Base-by-base conservation (phyloP, 2,888 invertebrate species). In the Melieria omissa region DNA sequence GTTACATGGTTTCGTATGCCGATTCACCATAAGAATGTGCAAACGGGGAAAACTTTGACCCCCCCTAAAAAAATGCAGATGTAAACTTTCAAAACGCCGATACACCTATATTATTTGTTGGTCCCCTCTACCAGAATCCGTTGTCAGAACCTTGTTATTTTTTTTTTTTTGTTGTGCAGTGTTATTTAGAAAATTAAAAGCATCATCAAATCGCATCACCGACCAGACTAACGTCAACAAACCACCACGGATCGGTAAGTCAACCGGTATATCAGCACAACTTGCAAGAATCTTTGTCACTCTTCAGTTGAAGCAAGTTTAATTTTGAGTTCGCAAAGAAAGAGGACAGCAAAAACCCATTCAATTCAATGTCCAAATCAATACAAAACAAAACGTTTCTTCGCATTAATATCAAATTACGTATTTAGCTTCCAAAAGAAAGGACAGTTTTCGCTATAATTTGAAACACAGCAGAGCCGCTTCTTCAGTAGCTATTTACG, bases 131-230 rank as follows among this genome's bases (percentile, higher is more conserved):
- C n/a, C n/a, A n/a, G n/a, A n/a, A n/a, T n/a, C n/a, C n/a, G n/a
- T n/a, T n/a, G n/a, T n/a, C n/a, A n/a, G n/a, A n/a, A n/a, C n/a
- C n/a, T n/a, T n/a, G n/a, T n/a, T n/a, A n/a, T n/a, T n/a, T n/a
- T n/a, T n/a, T n/a, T n/a, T n/a, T n/a, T n/a, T n/a, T 44, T 4
- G 29, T 14, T 3, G 65, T 68, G 5, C 41, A 80, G 80, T 7
- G 78, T 72, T 29, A 29, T 29, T 29, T 29, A 29, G 29, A 29
- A 29, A 29, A 29, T 29, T 29, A 29, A 29, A 29, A 29, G 29
- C 29, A 29, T 29, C 29, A 29, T 29, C 29, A 3, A 29, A 29
- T 29, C 29, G 29, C 29, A 29, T 29, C 29, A 29, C 61, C 74
- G 77, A 29, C 29, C 29, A 29, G 29, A 29, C 29, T 3, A 29